Evolutionary conservation across 2,888 invertebrate species (phyloP).

Genomic region (Melinopterus prodromus): DNA sequence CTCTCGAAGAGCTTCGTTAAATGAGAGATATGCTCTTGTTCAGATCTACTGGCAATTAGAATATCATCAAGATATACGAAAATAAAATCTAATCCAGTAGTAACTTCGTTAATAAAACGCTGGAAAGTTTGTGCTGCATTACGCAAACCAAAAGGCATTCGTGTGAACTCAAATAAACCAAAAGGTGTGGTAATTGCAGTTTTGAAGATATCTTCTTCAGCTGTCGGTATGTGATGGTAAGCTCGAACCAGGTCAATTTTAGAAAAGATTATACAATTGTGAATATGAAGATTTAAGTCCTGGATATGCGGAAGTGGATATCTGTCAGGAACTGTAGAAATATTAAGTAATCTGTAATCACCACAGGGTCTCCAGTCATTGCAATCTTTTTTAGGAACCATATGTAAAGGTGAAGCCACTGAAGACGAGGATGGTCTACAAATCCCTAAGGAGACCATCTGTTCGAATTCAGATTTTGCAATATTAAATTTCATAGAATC

Average conservation of each 20-base stretch:
- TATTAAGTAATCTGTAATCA: no score
- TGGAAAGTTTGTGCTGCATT: conserved; percentile 55
- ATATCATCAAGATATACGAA: conserved; percentile 31
- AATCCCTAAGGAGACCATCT: conserved; percentile 49
- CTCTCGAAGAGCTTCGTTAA: neutral
- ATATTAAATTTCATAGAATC: no score
- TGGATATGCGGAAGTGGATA: conserved; percentile 45
- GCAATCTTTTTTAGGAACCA: conserved; percentile 30
- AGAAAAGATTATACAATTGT: conserved; percentile 47
- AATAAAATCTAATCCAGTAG: conserved; percentile 49
- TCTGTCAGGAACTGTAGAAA: no score
- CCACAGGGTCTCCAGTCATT: conserved; percentile 23
- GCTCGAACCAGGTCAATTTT: conserved; percentile 51
- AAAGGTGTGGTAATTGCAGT: no score
- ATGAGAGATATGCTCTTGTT: no score
- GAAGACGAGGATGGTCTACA: conserved; percentile 26
- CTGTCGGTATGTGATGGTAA: conserved; percentile 50
- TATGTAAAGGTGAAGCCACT: no score
- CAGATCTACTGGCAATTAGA: no score
- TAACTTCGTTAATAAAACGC: conserved; percentile 52
- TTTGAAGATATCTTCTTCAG: conserved; percentile 30
- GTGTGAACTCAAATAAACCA: neutral
- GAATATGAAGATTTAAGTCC: conserved; percentile 49
- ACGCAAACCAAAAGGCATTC: conserved; percentile 52
- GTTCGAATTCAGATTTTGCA: conserved; percentile 22